Percentiles rank a stretch among this genome's conserved stretches.
Evolutionary conservation across 2,113 vertebrate species (phyloP).

Genomic region (Labeo rohita): DNA sequence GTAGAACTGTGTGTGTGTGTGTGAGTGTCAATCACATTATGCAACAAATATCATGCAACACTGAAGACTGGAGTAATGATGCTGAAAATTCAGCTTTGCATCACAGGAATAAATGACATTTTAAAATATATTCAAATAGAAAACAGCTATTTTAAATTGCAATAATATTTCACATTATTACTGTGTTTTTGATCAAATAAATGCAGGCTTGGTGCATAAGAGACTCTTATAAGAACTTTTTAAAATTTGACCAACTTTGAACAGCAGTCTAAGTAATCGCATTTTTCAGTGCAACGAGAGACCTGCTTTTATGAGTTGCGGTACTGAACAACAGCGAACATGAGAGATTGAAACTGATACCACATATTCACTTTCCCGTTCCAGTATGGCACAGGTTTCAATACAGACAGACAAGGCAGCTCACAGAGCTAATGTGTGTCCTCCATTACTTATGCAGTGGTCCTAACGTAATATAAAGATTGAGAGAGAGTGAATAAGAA

Average conservation of each 20-base stretch:
- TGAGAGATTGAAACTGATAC: conserved; percentile 6
- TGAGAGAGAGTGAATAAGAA: not conserved
- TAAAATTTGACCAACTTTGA: not conserved
- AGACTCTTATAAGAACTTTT: not conserved
- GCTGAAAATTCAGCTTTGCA: not conserved
- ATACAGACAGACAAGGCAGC: not conserved
- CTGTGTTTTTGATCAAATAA: not conserved
- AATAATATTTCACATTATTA: not conserved
- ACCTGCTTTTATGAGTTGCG: not conserved
- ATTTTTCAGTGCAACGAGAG: not conserved
- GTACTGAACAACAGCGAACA: not conserved
- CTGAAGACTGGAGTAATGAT: too few relatives aligned
- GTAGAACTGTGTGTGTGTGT: too few relatives aligned
- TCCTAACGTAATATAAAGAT: not conserved
- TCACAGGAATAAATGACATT: not conserved
- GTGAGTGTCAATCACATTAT: not conserved
- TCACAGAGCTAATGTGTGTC: not conserved
- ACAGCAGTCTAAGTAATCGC: not conserved
- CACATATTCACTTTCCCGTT: not conserved
- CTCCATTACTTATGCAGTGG: not conserved
- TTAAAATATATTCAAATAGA: not conserved
- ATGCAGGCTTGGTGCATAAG: not conserved
- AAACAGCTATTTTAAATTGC: not conserved
- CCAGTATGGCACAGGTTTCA: not conserved
- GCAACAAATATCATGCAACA: not conserved